Evolutionary conservation across 2,113 vertebrate species (phyloP), one percentile per base, ranked within the genome.

Genomic region (Sylvilagus bachmani): DNA sequence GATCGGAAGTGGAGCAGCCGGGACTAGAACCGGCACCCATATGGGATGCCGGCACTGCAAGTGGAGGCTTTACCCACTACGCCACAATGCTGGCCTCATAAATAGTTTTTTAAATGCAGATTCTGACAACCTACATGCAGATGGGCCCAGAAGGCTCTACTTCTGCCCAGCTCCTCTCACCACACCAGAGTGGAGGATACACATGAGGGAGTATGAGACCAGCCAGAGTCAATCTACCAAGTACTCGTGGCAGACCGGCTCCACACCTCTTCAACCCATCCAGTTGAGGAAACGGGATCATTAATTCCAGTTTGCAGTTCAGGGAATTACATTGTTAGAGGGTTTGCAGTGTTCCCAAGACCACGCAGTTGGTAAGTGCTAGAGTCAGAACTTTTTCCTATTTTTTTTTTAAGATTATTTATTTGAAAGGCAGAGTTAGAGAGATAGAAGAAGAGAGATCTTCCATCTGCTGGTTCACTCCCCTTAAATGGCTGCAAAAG

Each of bases 241-340:
- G 3, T 0, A 16, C 58, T 71, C 70, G 17, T 55, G 16, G 19
- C 4, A 1, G 0, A 10, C 29, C 0, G 17, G 29, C n/a, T 84
- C 55, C 16, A 19, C 3, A 10, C 24, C 77, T 67, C 73, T 67
- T 29, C 36, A 33, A 53, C 7, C 31, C 67, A 14, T 31, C 66
- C 64, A 67, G 55, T 25, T 64, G 55, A 78, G 51, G 31, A 74
- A 21, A 80, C 0, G 1, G 73, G 55, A 64, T 11, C 86, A 33
- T 7, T 38, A n/a, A 71, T 25, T n/a, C 73, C 62, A 14, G 44
- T 93, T 69, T 62, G 36, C 24, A 58, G 58, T n/a, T 69, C 61
- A 87, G 25, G 25, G 78, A 83, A 90, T 36, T 25, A 67, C 70
- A 12, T 83, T 33, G 36, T 33, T 24, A 70, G 53, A 78, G 33